Conservation (phyloP, 2,888 invertebrate species). For the Sabatieria punctata region DNA sequence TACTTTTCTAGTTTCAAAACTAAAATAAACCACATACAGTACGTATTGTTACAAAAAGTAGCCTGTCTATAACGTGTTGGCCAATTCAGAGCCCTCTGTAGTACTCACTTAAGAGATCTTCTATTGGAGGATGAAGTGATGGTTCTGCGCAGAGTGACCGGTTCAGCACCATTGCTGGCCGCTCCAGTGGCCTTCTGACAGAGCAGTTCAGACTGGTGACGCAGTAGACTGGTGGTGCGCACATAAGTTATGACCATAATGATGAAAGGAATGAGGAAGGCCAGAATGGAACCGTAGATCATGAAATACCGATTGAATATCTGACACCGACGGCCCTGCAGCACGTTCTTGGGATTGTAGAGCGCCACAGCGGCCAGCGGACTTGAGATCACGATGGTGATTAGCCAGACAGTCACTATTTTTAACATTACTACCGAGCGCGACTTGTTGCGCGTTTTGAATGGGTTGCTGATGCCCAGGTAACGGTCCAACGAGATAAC, state of each 20-base stretch:
- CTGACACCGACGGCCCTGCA: conserved; percentile 32
- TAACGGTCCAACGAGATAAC: conserved; percentile 49
- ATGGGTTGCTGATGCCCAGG: conserved; percentile 72
- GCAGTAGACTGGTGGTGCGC: conserved; percentile 65
- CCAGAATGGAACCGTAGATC: conserved; percentile 58
- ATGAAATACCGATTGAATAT: conserved; percentile 27
- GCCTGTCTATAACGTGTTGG: no score
- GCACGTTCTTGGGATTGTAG: conserved; percentile 37
- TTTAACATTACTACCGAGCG: conserved; percentile 53
- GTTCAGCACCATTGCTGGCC: no score
- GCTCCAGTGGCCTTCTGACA: no score
- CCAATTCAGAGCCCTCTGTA: no score
- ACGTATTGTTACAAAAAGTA: no score
- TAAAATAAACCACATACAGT: no score
- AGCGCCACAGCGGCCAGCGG: conserved; percentile 48
- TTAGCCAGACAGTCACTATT: conserved; percentile 79
- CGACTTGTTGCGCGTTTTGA: conserved; percentile 77
- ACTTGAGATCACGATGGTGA: conserved; percentile 75
- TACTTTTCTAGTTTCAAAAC: no score
- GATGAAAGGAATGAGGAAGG: conserved; percentile 77
- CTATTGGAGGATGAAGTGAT: no score
- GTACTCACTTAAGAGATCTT: no score
- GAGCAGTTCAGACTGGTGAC: no score
- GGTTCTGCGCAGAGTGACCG: no score
- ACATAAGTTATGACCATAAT: conserved; percentile 85